A percentile compares a stretch with the other conserved stretches of the same genome.
phyloP scores from a whole-genome alignment of 1,140 invertebrate species.

The Anastatus disparis region DNA sequence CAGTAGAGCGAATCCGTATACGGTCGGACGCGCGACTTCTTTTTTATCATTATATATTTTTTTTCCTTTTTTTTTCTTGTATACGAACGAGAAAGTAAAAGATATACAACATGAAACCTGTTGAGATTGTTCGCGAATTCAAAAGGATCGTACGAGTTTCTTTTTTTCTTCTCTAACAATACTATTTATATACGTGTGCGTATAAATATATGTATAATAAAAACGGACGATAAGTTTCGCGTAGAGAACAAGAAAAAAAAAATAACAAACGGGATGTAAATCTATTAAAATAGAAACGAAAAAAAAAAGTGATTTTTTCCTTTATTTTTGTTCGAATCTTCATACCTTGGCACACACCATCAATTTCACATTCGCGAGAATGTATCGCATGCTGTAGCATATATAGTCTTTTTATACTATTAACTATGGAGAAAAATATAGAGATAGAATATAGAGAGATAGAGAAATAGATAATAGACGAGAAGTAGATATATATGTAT shows the following conservation, averaged over 20 bases:
- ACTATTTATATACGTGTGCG: too few relatives aligned
- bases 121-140: too few relatives aligned
- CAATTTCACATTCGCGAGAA: conserved; percentile 28
- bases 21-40: background rate
- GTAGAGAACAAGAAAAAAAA: too few relatives aligned
- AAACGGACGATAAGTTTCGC: too few relatives aligned
- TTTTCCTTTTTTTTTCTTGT: too few relatives aligned
- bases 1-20: background rate
- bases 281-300: too few relatives aligned
- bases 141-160: too few relatives aligned
- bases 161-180: too few relatives aligned
- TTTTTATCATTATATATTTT: too few relatives aligned
- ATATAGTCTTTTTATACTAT: conserved; percentile 26
- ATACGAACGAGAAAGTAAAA: background rate
- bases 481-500: conserved; percentile 30
- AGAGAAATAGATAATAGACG: conserved; percentile 19
- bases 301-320: too few relatives aligned
- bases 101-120: background rate
- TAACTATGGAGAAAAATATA: conserved; percentile 25
- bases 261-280: background rate
- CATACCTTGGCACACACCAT: conserved; percentile 14
- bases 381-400: conserved; percentile 28
- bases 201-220: too few relatives aligned
- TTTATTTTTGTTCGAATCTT: background rate
- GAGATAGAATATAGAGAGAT: conserved; percentile 6